Conservation (phyloP, 92 coral and sea anemone species). For the Pocillopora grandis region DNA sequence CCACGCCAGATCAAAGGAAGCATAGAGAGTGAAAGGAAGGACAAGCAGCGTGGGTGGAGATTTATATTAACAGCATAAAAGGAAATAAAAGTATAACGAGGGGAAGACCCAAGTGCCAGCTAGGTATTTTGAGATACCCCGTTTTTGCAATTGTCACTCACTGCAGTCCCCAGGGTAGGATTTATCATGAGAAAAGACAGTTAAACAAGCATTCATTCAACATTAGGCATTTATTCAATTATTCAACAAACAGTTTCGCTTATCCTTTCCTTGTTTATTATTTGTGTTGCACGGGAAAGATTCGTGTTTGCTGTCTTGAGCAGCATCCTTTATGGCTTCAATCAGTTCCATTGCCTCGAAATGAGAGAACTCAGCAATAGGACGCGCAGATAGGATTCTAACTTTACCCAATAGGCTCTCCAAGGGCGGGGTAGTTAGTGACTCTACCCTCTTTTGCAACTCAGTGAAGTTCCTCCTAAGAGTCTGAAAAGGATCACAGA, state of each 20-base stretch:
- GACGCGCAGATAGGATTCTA: neutral
- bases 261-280: no score
- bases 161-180: conserved; percentile 13
- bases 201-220: no score
- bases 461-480: no score
- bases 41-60: neutral
- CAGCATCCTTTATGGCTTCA: conserved; percentile 20
- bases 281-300: no score
- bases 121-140: conserved; percentile 19
- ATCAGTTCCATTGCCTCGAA: conserved; percentile 39
- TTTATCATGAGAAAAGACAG: no score
- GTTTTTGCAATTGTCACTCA: conserved; percentile 38
- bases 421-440: no score
- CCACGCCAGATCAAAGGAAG: neutral
- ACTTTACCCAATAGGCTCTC: no score
- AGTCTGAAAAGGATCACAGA: no score
- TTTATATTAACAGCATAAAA: neutral
- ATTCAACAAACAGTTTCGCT: no score
- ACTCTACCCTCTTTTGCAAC: no score
- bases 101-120: no score
- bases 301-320: conserved; percentile 35
- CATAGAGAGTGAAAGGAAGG: neutral
- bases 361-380: conserved; percentile 24
- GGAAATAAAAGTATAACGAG: conserved; percentile 29
- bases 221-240: no score